Base-by-base conservation (phyloP, 1,140 invertebrate species). In the Onthophagus taurus region DNA sequence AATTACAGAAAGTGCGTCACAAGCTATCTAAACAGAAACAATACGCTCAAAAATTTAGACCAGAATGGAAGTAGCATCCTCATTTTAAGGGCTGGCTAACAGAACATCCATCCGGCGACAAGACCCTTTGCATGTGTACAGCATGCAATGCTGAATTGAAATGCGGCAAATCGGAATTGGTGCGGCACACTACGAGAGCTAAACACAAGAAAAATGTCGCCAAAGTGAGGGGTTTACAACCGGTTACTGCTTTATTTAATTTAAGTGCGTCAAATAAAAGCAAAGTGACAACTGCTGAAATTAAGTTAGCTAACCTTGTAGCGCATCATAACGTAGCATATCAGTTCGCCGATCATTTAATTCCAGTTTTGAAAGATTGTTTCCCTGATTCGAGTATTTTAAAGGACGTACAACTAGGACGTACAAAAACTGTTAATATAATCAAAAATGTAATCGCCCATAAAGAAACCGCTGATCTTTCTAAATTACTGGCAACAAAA, bases 151-250 rank as follows among this genome's bases (percentile, higher is more conserved):
- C n/a, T n/a, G n/a, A n/a, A n/a, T n/a, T n/a, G n/a, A n/a, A n/a
- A 26, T 26, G 24, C n/a, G n/a, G 24, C 24, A 26, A 26, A 26
- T 26, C 24, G 24, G 24, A 26, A 26, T n/a, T 26, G 24, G 24
- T 7, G 24, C 7, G n/a, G n/a, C n/a, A 26, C 24, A n/a, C 24
- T 7, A n/a, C 24, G 24, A n/a, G 7, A n/a, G n/a, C 24, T 26
- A 26, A 26, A 26, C 24, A n/a, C 24, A 26, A 26, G 24, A 26
- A 26, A n/a, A 26, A 26, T 7, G 24, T 26, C 7, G 7, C n/a
- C n/a, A 26, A 26, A 26, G 7, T n/a, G 7, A n/a, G 24, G 24
- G 24, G 24, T 26, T 26, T 26, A 26, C 24, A 26, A 26, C 7
- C 24, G n/a, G 24, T 26, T 7, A 26, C 7, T 26, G 7, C n/a